phyloP scores from a whole-genome alignment of 2,888 invertebrate genomes.

The Pogonocherus hispidulus region DNA sequence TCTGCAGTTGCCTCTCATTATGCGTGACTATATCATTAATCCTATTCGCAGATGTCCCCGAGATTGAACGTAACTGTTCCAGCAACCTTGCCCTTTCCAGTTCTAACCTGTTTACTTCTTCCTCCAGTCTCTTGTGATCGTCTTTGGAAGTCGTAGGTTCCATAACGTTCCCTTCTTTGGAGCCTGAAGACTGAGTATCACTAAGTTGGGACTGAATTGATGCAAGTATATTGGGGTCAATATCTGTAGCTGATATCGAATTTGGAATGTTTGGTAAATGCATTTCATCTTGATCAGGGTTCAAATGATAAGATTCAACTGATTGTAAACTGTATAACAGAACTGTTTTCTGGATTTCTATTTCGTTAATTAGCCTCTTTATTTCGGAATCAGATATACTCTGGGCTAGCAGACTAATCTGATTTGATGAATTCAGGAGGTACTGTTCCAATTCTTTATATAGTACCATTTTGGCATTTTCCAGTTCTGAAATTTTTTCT shows the following conservation, averaged over 20 bases:
- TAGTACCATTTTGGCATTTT: slow-evolving; percentile 44
- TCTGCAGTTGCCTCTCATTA: slow-evolving; percentile 27
- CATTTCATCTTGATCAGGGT: neutral
- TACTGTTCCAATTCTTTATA: slow-evolving; percentile 44
- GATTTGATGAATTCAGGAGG: slow-evolving; percentile 44
- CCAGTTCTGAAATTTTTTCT: slow-evolving; percentile 46
- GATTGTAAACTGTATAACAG: slow-evolving; percentile 48
- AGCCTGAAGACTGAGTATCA: neutral
- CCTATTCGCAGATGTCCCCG: slow-evolving; percentile 34
- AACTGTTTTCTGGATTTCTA: slow-evolving; percentile 52
- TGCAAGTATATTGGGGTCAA: neutral
- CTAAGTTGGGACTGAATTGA: neutral
- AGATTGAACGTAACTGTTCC: slow-evolving; percentile 40
- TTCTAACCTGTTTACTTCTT: slow-evolving; percentile 40
- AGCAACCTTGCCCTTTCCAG: slow-evolving; percentile 40
- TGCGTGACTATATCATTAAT: slow-evolving; percentile 26
- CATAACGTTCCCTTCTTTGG: neutral
- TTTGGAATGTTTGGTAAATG: neutral
- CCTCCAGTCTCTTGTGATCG: slow-evolving; percentile 32
- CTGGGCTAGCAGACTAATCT: slow-evolving; percentile 44
- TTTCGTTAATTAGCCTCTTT: slow-evolving; percentile 48
- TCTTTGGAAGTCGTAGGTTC: slow-evolving; percentile 29
- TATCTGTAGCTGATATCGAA: neutral
- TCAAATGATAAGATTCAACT: slow-evolving; percentile 24
- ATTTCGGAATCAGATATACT: slow-evolving; percentile 49